Evolutionary conservation across 2,113 vertebrate species (phyloP), one percentile per base, ranked within the genome.

Genomic region (Passer montanus): DNA sequence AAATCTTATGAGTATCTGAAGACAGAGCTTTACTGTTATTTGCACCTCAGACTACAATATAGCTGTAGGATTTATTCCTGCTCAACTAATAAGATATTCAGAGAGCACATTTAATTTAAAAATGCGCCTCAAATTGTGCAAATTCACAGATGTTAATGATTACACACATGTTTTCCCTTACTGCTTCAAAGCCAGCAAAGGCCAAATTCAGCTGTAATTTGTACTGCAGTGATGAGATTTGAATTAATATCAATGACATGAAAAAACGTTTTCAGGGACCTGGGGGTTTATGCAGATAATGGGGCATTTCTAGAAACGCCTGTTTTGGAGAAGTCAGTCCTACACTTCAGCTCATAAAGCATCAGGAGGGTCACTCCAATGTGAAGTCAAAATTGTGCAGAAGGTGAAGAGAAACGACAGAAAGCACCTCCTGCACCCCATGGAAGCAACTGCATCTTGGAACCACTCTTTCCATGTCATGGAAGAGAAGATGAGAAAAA

Each of bases 111-210:
- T 78, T 55, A 43, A 76, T 89, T 93, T 87, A 44, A 84, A 89
- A 94, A 55, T 0, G 1, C 0, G 1, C 72, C 55, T 88, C 1
- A 0, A 94, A 94, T 86, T 86, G 87, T 86, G 68, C 66, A 84
- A 93, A 88, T 93, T 95, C 87, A 49, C 94, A 94, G 87, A 92
- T 96, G 93, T 93, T 93, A 90, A 60, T 80, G 64, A 91, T 95
- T 93, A 91, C 4, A 0, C 70, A 90, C 41, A 33, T 73, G 86
- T 94, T 95, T 95, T 66, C 35, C 63, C 47, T 96, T 96, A 91
- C 22, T 93, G 47, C 55, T 90, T 93, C 82, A 80, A 91, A 93
- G 87, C 43, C 46, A 80, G 46, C 26, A 72, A 88, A 91, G 56
- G 43, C 59, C 19, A 87, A 91, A 88, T 83, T 83, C 84, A 91